Conservation (phyloP, 2,797 vertebrate genomes). For the Pseudomugil gertrudae region DNA sequence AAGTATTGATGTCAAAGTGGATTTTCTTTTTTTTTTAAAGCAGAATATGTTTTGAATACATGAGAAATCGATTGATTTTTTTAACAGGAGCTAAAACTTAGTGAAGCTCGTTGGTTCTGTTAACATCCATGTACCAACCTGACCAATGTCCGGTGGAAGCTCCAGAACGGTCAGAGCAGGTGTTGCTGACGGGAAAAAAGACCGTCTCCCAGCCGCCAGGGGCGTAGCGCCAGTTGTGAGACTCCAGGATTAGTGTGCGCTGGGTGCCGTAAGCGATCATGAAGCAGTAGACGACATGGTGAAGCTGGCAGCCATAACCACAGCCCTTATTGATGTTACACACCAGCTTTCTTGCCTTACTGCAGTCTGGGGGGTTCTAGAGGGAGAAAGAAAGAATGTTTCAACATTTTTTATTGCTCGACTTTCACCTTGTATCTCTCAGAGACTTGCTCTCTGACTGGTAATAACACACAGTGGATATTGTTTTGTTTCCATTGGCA, state of each 20-base stretch:
- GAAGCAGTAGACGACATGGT: constrained; percentile 98
- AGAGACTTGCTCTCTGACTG: constrained; percentile 47
- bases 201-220: constrained; percentile 97
- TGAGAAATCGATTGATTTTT: constrained; percentile 9
- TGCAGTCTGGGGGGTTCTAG: constrained; percentile 96
- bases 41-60: constrained; percentile 14
- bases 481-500: constrained; percentile 47
- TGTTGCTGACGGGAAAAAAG: constrained; percentile 94
- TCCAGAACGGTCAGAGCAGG: constrained; percentile 92
- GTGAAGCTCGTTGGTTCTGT: not conserved
- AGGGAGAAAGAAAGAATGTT: constrained; percentile 27
- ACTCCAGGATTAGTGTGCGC: constrained; percentile 95
- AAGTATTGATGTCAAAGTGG: constrained; percentile 26
- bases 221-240: constrained; percentile 98
- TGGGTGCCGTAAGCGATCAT: constrained; percentile 98
- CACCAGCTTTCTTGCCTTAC: constrained; percentile 96
- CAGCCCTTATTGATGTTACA: constrained; percentile 99
- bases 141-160: constrained; percentile 94
- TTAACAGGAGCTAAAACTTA: not conserved
- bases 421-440: constrained; percentile 56
- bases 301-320: constrained; percentile 97
- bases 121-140: constrained; percentile 76
- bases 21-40: not conserved
- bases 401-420: constrained; percentile 65
- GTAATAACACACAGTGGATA: constrained; percentile 67